A percentile compares a stretch with the other conserved stretches of the same genome.
phyloP scores from a whole-genome alignment of 2,113 vertebrate genomes.

The Nicator chloris region DNA sequence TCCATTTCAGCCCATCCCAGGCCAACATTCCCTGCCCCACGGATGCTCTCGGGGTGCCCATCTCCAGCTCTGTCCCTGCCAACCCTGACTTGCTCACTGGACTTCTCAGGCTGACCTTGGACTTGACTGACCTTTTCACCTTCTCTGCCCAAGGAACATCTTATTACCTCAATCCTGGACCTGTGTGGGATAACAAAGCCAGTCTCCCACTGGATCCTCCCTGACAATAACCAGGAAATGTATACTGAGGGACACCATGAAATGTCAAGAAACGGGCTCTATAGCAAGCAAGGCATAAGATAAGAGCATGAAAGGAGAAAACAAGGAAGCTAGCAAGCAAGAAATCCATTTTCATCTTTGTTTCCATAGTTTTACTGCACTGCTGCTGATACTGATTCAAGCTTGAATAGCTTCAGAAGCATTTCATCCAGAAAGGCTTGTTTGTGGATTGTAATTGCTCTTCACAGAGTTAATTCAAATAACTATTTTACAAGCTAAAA shows the following conservation, averaged over 20 bases:
- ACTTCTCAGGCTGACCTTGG: background rate
- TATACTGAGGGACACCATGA: fast-evolving
- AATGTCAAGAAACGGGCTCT: background rate
- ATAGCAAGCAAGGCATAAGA: background rate
- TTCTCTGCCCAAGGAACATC: background rate
- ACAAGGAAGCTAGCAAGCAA: background rate
- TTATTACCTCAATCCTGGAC: fast-evolving
- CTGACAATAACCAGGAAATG: background rate
- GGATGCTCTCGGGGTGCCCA: fast-evolving
- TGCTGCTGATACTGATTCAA: background rate
- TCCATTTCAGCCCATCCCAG: background rate
- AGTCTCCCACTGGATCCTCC: fast-evolving
- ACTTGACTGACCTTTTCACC: background rate
- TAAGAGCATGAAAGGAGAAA: background rate
- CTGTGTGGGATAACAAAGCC: fast-evolving
- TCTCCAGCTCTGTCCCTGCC: background rate
- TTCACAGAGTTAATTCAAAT: background rate
- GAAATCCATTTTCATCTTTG: background rate
- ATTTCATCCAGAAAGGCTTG: background rate
- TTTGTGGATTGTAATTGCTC: background rate
- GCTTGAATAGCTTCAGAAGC: background rate
- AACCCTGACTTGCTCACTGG: background rate
- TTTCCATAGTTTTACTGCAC: background rate
- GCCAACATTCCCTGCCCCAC: background rate
- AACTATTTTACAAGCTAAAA: background rate